Base-by-base conservation (phyloP, 2,888 invertebrate species). In the Escarpia spicata region DNA sequence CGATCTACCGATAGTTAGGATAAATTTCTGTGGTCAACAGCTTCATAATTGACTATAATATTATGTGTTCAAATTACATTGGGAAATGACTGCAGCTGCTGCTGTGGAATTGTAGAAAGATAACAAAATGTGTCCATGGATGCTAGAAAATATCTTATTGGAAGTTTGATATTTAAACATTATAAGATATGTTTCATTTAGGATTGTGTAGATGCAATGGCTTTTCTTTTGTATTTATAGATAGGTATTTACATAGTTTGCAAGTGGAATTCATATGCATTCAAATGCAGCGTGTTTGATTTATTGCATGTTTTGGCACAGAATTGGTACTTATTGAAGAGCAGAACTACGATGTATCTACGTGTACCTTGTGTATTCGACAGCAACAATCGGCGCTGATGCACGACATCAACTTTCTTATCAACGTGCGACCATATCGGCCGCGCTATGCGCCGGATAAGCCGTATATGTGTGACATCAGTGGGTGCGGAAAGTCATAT, bases 291-390 rank as follows among this genome's bases (percentile, higher is more conserved):
- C 75, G 37, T 37, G 37, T 37, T 37, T 37, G 37, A 6, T 75
- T 26, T 75, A 75, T 26, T n/a, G n/a, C 19, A 26, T 9, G 10
- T 52, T 52, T 52, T 52, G 52, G 3, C 75, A 75, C 75, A 75
- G 19, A 75, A 75, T 75, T n/a, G 4, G 75, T 75, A 75, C 6
- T 3, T 6, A 75, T 75, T 26, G 26, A 75, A 75, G 75, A 26
- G 26, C n/a, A 75, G 75, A 75, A 75, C 75, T 75, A 15, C 26
- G 75, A 75, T 26, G 26, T 75, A 75, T 75, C 75, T n/a, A 75
- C 75, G 75, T 75, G n/a, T 75, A n/a, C 75, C 75, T 75, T 75
- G 75, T 75, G 75, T 75, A n/a, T 75, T 75, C 75, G 26, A 75
- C 75, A 75, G 75, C 75, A 15, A 75, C 75, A 26, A 15, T 6